Evolutionary conservation across 2,113 vertebrate genomes (phyloP).

Genomic region (Erpornis zantholeuca): DNA sequence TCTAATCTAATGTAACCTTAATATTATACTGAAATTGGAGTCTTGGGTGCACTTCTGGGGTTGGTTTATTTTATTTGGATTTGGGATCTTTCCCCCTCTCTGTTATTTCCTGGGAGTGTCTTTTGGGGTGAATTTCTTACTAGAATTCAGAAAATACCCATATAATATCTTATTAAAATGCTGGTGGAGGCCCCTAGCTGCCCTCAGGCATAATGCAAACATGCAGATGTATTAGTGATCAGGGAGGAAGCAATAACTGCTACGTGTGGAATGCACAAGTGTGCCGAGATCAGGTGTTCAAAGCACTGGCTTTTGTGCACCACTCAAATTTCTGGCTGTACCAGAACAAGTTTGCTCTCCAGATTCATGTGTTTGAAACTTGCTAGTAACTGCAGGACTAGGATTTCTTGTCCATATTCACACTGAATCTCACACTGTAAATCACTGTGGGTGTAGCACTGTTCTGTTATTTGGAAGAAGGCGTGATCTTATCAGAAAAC

Average conservation of each 20-base stretch:
- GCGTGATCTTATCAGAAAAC: background rate
- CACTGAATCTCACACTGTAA: background rate
- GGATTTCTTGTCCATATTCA: background rate
- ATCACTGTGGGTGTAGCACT: background rate
- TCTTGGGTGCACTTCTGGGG: background rate
- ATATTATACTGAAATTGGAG: background rate
- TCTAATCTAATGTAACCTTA: background rate
- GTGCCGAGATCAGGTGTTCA: background rate
- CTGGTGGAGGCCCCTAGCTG: background rate
- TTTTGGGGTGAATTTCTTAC: background rate
- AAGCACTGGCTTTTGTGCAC: background rate
- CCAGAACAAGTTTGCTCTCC: background rate
- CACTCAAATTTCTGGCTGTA: background rate
- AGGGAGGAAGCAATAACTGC: conserved; percentile 9
- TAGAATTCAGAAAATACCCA: background rate
- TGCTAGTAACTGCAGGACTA: background rate
- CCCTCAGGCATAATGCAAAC: background rate
- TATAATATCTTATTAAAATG: background rate
- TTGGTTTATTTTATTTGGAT: background rate
- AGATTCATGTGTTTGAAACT: background rate
- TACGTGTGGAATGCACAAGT: background rate
- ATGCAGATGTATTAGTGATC: background rate
- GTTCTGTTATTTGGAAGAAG: background rate
- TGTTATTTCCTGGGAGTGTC: background rate
- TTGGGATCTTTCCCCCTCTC: background rate